These are phyloP conservation scores for Lophochroa leadbeateri DNA, from an alignment of 2,113 vertebrate species.

Conservation along the genomic window DNA sequence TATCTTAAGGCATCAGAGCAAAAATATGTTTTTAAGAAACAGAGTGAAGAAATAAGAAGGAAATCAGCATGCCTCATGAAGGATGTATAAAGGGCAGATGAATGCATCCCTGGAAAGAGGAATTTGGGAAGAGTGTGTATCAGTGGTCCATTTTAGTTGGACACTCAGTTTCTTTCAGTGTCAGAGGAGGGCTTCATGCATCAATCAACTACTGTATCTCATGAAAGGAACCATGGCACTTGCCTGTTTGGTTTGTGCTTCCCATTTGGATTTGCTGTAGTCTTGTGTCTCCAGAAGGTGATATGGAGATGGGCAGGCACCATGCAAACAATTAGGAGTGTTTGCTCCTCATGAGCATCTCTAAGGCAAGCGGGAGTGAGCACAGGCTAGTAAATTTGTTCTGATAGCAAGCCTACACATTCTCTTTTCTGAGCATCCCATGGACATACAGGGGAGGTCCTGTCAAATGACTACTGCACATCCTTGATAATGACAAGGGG, in stretches of 20 bases:
- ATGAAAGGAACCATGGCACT: background rate
- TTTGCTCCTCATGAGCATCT: background rate
- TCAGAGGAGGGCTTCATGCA: background rate
- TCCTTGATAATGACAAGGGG: background rate
- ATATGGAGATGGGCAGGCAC: background rate
- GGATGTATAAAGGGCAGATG: background rate
- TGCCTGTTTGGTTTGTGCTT: background rate
- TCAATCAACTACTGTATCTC: fast-evolving
- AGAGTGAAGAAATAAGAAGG: background rate
- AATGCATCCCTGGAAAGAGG: background rate
- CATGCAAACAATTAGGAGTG: background rate
- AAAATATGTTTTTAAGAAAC: background rate
- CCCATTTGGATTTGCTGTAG: background rate
- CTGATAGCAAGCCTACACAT: background rate
- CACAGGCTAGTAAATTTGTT: background rate
- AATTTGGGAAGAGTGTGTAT: background rate
- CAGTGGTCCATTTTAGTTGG: background rate
- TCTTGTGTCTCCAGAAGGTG: background rate
- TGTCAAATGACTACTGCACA: background rate
- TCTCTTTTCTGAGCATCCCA: background rate
- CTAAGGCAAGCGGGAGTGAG: background rate
- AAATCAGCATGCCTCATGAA: background rate
- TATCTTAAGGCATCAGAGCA: background rate
- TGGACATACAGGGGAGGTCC: background rate
- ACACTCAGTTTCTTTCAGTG: background rate